Evolutionary conservation across 2,888 invertebrate genomes (phyloP).

Genomic region (Diplazon laetatorius): DNA sequence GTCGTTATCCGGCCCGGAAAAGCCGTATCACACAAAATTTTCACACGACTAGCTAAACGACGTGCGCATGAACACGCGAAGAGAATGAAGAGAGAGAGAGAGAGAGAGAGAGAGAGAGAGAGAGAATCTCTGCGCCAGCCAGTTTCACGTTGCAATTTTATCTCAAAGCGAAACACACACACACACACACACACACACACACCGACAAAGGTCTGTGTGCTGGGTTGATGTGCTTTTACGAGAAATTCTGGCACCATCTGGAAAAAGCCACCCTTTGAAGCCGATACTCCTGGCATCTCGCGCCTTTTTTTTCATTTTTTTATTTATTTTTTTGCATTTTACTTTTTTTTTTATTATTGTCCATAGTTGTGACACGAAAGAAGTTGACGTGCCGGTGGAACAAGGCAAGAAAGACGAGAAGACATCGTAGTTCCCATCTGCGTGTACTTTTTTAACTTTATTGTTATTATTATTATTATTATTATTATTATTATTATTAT

Average conservation of each 20-base stretch:
- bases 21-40: too few species aligned
- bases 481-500: background rate
- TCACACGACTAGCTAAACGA: too few species aligned
- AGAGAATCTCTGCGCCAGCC: background rate
- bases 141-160: slow-evolving; percentile 15
- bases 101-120: too few species aligned
- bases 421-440: background rate
- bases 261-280: slow-evolving; percentile 30
- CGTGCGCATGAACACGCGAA: too few species aligned
- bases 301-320: too few species aligned
- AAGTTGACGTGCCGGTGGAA: background rate
- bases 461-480: background rate
- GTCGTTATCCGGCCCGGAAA: too few species aligned
- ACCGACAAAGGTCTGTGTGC: slow-evolving; percentile 1
- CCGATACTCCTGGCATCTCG: too few species aligned
- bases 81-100: too few species aligned
- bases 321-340: too few species aligned
- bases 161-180: slow-evolving; percentile 7
- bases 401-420: background rate
- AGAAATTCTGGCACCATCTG: background rate
- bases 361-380: slow-evolving; percentile 18
- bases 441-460: background rate
- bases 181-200: too few species aligned
- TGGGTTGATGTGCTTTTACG: background rate
- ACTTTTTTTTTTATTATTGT: slow-evolving; percentile 16